These are phyloP conservation scores for Erpobdella octoculata DNA, from an alignment of 2,888 invertebrate genomes.

Conservation along the genomic window DNA sequence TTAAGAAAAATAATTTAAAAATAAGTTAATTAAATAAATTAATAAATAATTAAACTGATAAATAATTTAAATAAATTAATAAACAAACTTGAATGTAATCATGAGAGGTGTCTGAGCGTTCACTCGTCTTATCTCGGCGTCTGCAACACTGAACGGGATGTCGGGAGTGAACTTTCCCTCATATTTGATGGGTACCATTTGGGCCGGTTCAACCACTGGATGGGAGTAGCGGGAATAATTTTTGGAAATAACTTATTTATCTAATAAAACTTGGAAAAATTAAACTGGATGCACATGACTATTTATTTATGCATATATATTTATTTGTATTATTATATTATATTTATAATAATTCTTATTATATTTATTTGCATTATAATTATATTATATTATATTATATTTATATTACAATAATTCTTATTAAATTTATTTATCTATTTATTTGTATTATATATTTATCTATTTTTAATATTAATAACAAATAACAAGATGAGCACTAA, in stretches of 20 bases:
- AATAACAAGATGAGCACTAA: not conserved
- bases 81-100: conserved; percentile 11
- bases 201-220: conserved; percentile 16
- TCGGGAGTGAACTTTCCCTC: not conserved
- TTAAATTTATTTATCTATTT: no score
- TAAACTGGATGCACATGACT: no score
- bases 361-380: no score
- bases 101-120: conserved; percentile 2
- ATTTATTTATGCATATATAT: no score
- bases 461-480: not conserved
- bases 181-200: not conserved
- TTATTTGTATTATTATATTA: no score
- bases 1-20: no score
- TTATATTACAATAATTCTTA: no score
- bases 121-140: not conserved
- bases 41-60: not conserved
- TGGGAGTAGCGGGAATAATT: not conserved
- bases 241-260: not conserved
- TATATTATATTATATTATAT: no score
- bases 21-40: not conserved
- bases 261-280: no score
- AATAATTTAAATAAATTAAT: not conserved
- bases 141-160: not conserved
- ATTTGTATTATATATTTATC: no score
- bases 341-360: no score